A percentile compares a stretch with the other conserved stretches of the same genome.
Conservation (phyloP, 2,888 invertebrate genomes). For the Hirtodrosophila cameraria region DNA sequence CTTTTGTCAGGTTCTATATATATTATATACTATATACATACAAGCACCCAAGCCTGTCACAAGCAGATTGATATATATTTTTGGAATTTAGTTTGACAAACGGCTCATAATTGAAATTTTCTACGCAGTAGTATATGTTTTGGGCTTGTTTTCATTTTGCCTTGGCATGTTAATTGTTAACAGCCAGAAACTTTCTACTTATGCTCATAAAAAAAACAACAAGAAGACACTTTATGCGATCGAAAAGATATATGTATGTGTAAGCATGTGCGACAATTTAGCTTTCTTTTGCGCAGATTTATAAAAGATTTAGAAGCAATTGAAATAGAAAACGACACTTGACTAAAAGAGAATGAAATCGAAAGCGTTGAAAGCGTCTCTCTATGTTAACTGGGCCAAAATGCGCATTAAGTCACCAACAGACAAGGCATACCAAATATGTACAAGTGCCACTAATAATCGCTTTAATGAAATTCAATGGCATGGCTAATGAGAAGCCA, state of each 20-base stretch:
- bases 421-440: constrained; percentile 71
- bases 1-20: constrained; percentile 51
- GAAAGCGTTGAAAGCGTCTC: constrained; percentile 67
- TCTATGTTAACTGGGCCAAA: constrained; percentile 78
- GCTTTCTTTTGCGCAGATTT: constrained; percentile 69
- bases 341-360: constrained; percentile 70
- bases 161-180: constrained; percentile 67
- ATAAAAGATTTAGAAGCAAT: constrained; percentile 74
- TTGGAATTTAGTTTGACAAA: constrained; percentile 32
- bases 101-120: constrained; percentile 34
- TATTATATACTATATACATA: background rate
- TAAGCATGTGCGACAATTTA: constrained; percentile 60
- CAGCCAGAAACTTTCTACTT: constrained; percentile 70
- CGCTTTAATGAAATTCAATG: constrained; percentile 59
- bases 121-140: constrained; percentile 23
- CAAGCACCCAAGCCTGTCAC: background rate
- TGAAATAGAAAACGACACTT: constrained; percentile 72
- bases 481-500: constrained; percentile 39
- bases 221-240: constrained; percentile 64
- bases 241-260: constrained; percentile 56
- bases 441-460: constrained; percentile 51
- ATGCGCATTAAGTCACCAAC: constrained; percentile 69
- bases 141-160: constrained; percentile 32
- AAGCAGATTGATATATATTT: background rate
- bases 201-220: constrained; percentile 59